Conservation (phyloP, 1,140 invertebrate species). For the Musca domestica region DNA sequence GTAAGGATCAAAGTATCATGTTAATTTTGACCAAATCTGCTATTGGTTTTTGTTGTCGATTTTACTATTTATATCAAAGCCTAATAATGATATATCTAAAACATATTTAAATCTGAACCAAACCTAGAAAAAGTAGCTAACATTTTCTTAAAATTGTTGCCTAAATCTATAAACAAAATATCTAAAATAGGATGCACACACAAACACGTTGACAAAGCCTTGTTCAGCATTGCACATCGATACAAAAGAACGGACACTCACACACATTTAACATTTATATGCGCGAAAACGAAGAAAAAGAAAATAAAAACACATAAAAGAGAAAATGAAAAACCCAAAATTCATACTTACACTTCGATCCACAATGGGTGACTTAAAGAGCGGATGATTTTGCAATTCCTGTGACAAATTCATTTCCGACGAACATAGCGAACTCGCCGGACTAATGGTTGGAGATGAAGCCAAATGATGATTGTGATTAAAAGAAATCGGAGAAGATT, state of each 20-base stretch:
- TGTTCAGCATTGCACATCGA: background rate
- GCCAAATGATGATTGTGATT: conserved; percentile 44
- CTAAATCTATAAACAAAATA: no score
- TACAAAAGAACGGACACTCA: no score
- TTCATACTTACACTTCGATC: conserved; percentile 52
- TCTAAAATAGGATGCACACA: no score
- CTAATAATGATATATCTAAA: no score
- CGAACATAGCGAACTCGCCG: conserved; percentile 50
- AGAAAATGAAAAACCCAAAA: conserved; percentile 26
- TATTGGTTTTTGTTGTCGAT: no score
- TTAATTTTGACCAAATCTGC: no score
- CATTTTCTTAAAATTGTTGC: no score
- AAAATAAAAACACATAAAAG: conserved; percentile 1
- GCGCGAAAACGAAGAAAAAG: conserved; percentile 28
- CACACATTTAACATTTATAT: conserved; percentile 22
- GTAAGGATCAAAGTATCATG: no score
- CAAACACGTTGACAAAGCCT: background rate
- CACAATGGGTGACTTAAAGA: conserved; percentile 50
- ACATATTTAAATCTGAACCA: no score
- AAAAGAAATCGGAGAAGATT: conserved; percentile 34
- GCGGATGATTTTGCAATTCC: conserved; percentile 52
- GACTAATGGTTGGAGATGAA: conserved; percentile 51
- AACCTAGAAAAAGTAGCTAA: no score
- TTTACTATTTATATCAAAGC: no score
- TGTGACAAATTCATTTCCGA: conserved; percentile 54